phyloP scores from a whole-genome alignment of 2,888 invertebrate genomes.

The Euclidia mi region DNA sequence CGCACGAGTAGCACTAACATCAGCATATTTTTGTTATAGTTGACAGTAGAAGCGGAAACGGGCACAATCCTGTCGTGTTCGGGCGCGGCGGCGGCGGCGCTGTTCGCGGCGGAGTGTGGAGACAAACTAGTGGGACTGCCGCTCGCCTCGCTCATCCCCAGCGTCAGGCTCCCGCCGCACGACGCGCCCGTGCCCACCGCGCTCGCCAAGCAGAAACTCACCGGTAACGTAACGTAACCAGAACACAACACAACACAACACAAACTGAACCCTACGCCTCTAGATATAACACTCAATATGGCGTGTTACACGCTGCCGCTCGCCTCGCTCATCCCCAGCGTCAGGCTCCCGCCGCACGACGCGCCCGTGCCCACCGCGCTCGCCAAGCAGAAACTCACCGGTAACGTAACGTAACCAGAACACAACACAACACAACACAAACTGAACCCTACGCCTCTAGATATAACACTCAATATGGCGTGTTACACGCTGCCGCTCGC shows the following conservation, averaged over 20 bases:
- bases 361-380: no score
- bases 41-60: slow-evolving; percentile 82
- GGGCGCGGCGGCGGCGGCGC: slow-evolving; percentile 82
- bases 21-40: slow-evolving; percentile 56
- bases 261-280: no score
- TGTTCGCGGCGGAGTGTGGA: slow-evolving; percentile 88
- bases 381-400: slow-evolving; percentile 47
- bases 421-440: no score
- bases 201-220: slow-evolving; percentile 91
- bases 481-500: slow-evolving; percentile 81
- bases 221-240: no score
- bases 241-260: no score
- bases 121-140: slow-evolving; percentile 87
- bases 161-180: slow-evolving; percentile 82
- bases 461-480: no score
- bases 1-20: no score
- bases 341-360: no score
- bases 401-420: no score
- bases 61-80: slow-evolving; percentile 76
- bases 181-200: slow-evolving; percentile 77
- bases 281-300: no score
- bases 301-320: no score
- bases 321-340: neutral
- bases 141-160: slow-evolving; percentile 85
- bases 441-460: no score